These are phyloP conservation scores for Popillia japonica DNA, from an alignment of 1,140 invertebrate species.

Conservation along the genomic window DNA sequence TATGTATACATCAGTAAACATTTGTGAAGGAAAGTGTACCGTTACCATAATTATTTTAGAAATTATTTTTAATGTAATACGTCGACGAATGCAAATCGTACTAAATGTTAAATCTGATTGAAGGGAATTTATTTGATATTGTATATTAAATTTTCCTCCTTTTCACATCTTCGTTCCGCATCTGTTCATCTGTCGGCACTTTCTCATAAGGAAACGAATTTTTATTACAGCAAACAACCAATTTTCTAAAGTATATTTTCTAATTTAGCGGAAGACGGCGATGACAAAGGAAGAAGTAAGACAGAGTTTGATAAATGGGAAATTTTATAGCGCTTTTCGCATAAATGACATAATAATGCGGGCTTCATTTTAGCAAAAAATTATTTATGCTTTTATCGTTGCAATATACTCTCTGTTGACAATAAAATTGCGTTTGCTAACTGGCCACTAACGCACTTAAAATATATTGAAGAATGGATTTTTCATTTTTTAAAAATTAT, in stretches of 20 bases:
- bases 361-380: not conserved
- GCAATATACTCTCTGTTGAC: not conserved
- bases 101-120: not conserved
- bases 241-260: constrained; percentile 48
- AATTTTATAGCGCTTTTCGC: constrained; percentile 23
- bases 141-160: constrained; percentile 31
- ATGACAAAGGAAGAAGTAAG: constrained; percentile 44
- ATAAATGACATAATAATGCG: constrained; percentile 33
- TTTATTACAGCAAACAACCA: constrained; percentile 38
- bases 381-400: not conserved
- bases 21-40: too few species aligned
- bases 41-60: too few species aligned
- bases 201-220: constrained; percentile 9
- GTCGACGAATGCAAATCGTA: not conserved
- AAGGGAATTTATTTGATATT: too few species aligned
- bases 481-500: too few species aligned
- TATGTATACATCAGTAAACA: too few species aligned
- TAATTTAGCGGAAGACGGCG: constrained; percentile 47
- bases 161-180: constrained; percentile 25
- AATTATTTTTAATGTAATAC: not conserved
- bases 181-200: not conserved
- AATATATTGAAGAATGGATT: too few species aligned
- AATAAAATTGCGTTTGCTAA: not conserved
- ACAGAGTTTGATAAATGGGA: constrained; percentile 35
- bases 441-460: too few species aligned